These are phyloP conservation scores for Stenotaenia linearis DNA, from an alignment of 2,888 invertebrate species.

Conservation along the genomic window DNA sequence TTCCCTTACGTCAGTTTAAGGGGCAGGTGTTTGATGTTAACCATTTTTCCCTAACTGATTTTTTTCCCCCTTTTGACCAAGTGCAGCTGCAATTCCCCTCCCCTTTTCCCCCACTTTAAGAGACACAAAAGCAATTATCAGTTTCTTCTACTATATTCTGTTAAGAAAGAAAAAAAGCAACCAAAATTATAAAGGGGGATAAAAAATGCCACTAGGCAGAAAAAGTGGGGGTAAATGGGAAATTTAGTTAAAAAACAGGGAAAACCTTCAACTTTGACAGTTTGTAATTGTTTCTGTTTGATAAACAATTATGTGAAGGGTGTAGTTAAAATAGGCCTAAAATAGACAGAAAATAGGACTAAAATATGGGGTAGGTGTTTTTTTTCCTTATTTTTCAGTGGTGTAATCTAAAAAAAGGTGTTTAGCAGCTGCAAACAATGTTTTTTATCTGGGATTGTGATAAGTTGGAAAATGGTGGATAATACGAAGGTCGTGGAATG, in stretches of 20 bases:
- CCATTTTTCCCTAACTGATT: constrained; percentile 26
- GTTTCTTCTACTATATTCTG: constrained; percentile 26
- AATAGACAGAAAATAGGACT: neutral
- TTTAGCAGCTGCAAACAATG: neutral
- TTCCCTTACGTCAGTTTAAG: constrained; percentile 17
- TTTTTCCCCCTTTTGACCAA: constrained; percentile 17
- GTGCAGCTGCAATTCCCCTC: constrained; percentile 17
- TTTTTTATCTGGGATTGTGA: neutral
- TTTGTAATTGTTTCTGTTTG: neutral
- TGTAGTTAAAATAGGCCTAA: too few species aligned
- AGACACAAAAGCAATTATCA: constrained; percentile 24
- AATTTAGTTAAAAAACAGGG: neutral
- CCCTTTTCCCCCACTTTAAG: constrained; percentile 23
- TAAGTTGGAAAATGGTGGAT: neutral
- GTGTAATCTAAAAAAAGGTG: neutral
- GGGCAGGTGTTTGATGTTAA: constrained; percentile 24
- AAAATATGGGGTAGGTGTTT: neutral
- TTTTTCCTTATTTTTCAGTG: neutral
- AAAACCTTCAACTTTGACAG: neutral
- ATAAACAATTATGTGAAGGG: too few species aligned
- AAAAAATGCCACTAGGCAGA: neutral
- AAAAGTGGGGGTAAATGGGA: neutral
- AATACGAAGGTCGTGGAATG: too few species aligned
- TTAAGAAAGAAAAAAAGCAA: neutral
- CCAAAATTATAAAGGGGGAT: neutral